These are phyloP conservation scores for Delphinapterus leucas DNA, from an alignment of 2,113 vertebrate species.

Conservation along the genomic window DNA sequence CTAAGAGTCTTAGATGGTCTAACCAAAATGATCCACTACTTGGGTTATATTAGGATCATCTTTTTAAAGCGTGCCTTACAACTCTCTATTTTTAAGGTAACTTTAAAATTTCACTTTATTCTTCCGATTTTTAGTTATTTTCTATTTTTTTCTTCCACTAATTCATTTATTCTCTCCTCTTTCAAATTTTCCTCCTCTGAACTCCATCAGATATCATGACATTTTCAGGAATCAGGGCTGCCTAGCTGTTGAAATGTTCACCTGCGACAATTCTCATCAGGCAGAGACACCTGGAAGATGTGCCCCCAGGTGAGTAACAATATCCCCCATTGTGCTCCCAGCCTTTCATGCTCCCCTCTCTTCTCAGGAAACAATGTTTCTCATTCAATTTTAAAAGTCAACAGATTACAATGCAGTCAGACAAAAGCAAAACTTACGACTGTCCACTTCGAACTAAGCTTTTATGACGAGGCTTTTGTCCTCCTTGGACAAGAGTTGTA, in stretches of 20 bases:
- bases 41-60: neutral
- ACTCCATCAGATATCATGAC: too few relatives aligned
- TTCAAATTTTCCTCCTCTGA: neutral
- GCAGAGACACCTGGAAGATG: neutral
- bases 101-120: neutral
- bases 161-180: neutral
- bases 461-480: neutral
- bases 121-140: neutral
- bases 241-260: neutral
- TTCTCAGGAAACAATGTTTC: neutral
- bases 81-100: neutral
- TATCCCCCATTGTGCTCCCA: neutral
- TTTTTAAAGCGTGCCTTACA: neutral
- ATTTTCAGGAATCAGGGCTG: neutral
- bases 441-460: neutral
- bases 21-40: neutral
- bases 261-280: too few relatives aligned
- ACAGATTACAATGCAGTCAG: neutral
- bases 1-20: neutral
- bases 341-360: neutral
- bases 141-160: neutral
- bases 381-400: conserved; percentile 14
- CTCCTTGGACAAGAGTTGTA: neutral
- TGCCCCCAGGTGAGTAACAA: neutral
- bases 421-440: neutral